Conservation (phyloP, 1,140 invertebrate genomes). For the Drosophila ercepeae region DNA sequence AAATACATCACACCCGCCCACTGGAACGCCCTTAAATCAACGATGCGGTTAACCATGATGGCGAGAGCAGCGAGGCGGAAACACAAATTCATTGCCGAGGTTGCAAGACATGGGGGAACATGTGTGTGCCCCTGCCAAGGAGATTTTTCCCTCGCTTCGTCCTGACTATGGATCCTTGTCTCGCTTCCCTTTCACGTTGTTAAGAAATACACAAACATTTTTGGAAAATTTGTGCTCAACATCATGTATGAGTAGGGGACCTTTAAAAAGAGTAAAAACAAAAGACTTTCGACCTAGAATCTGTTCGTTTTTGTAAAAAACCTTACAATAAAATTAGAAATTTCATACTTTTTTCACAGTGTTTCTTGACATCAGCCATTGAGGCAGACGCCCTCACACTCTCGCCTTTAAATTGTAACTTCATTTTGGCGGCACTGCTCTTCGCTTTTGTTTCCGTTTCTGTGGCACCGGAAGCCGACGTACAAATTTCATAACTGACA, state of each 20-base stretch:
- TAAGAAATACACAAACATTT: not conserved
- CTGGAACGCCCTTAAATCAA: conserved; percentile 41
- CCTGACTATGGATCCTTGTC: not conserved
- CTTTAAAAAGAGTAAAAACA: no score
- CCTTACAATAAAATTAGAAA: not conserved
- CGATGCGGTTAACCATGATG: conserved; percentile 49
- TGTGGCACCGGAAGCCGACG: conserved; percentile 21
- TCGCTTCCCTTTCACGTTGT: not conserved
- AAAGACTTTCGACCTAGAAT: not conserved
- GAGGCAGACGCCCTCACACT: conserved; percentile 17
- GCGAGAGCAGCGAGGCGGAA: conserved; percentile 38
- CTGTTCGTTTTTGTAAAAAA: no score
- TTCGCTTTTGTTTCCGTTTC: conserved; percentile 44
- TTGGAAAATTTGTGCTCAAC: no score
- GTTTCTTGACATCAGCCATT: not conserved
- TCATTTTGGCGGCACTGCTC: conserved; percentile 17
- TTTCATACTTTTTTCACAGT: not conserved
- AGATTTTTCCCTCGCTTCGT: not conserved
- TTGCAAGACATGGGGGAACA: conserved; percentile 12
- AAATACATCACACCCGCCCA: conserved; percentile 2
- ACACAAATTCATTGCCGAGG: conserved; percentile 45
- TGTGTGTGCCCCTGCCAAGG: conserved; percentile 5
- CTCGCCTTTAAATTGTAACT: conserved; percentile 26
- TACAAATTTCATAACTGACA: conserved; percentile 49
- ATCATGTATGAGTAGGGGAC: no score